Conservation (phyloP, 2,888 invertebrate genomes). For the Bunonema sp. region DNA sequence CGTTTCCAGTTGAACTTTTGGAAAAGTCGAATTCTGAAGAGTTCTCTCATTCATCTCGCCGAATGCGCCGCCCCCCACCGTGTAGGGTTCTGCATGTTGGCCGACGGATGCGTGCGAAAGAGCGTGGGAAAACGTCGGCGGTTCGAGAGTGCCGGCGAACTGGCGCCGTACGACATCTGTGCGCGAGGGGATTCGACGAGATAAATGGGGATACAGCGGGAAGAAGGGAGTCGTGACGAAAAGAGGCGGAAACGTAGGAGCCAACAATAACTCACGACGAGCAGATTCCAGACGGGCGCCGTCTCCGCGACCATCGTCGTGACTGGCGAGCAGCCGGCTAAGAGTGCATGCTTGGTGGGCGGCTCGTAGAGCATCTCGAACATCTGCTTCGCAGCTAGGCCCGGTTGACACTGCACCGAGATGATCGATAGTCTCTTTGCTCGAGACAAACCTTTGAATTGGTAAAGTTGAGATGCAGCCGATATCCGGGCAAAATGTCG, state of each 20-base stretch:
- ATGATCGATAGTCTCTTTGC: not conserved
- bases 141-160: constrained; percentile 91
- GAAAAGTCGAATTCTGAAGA: constrained; percentile 69
- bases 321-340: constrained; percentile 89
- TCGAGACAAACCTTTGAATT: constrained; percentile 28
- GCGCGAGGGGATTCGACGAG: too few species aligned
- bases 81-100: constrained; percentile 66
- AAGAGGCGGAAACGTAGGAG: too few species aligned
- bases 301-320: constrained; percentile 97
- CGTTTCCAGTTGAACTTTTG: constrained; percentile 91
- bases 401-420: constrained; percentile 93
- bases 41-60: not conserved
- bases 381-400: constrained; percentile 89
- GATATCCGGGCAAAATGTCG: constrained; percentile 35
- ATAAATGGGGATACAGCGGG: too few species aligned
- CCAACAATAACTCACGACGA: constrained; percentile 79
- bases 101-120: constrained; percentile 95
- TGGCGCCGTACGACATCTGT: constrained; percentile 93
- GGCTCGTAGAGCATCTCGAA: constrained; percentile 77
- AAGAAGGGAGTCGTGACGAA: too few species aligned
- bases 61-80: constrained; percentile 14
- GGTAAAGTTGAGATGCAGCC: constrained; percentile 32
- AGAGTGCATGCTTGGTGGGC: constrained; percentile 75
- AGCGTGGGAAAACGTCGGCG: constrained; percentile 88
- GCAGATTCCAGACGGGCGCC: constrained; percentile 98